These are phyloP conservation scores for Enteromius paludinosus DNA, from an alignment of 2,797 vertebrate genomes.

Conservation along the genomic window DNA sequence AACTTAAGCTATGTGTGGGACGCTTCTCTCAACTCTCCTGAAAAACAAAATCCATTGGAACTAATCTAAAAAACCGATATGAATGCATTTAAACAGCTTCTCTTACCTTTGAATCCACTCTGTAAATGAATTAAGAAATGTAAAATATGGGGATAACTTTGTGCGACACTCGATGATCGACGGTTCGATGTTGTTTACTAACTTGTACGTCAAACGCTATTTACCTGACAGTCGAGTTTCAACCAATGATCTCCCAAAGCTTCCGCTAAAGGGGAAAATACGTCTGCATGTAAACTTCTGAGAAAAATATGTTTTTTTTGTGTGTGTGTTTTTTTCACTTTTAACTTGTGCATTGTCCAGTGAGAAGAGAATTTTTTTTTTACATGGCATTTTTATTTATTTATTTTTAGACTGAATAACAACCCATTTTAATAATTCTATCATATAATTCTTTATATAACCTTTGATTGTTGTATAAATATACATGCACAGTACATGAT, in stretches of 20 bases:
- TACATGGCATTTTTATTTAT: neutral
- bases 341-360: too few relatives aligned
- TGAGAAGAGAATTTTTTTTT: too few relatives aligned
- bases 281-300: too few relatives aligned
- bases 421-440: neutral
- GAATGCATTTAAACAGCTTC: neutral
- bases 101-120: neutral
- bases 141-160: neutral
- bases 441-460: neutral
- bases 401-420: neutral
- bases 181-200: neutral
- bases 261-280: too few relatives aligned
- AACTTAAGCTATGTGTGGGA: neutral
- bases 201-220: neutral
- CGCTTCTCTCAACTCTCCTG: neutral
- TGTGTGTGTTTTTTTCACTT: too few relatives aligned
- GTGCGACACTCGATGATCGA: constrained; percentile 22
- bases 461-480: neutral
- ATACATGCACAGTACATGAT: neutral
- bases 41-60: neutral
- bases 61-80: neutral
- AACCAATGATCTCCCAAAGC: too few relatives aligned
- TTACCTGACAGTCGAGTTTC: neutral
- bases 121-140: neutral
- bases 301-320: too few relatives aligned